Conservation (phyloP, 2,888 invertebrate genomes). For the Sminthurinus aureus region DNA sequence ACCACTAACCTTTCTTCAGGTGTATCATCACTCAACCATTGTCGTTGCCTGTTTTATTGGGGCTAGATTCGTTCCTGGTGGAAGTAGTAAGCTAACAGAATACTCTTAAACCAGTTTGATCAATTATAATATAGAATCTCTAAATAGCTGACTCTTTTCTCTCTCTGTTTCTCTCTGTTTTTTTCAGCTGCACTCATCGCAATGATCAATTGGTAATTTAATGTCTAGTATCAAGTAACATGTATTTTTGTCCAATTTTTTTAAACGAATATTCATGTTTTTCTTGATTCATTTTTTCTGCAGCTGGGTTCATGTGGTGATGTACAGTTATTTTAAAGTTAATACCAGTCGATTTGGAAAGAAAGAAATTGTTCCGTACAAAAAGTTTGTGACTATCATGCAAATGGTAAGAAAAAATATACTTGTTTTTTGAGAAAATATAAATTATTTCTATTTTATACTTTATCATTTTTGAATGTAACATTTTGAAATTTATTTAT, state of each 20-base stretch:
- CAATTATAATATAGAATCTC: too few relatives aligned
- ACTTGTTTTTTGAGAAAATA: not conserved
- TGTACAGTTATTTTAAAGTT: conserved; percentile 58
- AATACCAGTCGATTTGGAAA: conserved; percentile 52
- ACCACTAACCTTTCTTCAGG: conserved; percentile 58
- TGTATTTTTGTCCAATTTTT: too few relatives aligned
- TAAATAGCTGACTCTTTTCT: too few relatives aligned
- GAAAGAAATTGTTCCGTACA: conserved; percentile 51
- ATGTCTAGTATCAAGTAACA: too few relatives aligned
- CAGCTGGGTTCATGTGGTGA: conserved; percentile 59
- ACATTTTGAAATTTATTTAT: conserved; percentile 11
- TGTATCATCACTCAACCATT: conserved; percentile 59
- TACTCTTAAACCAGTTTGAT: too few relatives aligned
- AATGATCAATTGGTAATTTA: conserved; percentile 51
- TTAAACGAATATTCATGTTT: too few relatives aligned
- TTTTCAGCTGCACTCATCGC: conserved; percentile 56
- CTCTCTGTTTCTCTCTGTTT: too few relatives aligned
- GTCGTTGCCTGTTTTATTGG: conserved; percentile 59
- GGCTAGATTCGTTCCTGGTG: conserved; percentile 59
- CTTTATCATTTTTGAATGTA: not conserved
- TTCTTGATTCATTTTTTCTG: too few relatives aligned
- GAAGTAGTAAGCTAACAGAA: conserved; percentile 50
- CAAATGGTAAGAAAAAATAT: conserved; percentile 54
- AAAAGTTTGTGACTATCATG: conserved; percentile 58
- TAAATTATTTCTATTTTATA: not conserved